Conservation (phyloP, 2,797 vertebrate genomes). For the Otus scops region DNA sequence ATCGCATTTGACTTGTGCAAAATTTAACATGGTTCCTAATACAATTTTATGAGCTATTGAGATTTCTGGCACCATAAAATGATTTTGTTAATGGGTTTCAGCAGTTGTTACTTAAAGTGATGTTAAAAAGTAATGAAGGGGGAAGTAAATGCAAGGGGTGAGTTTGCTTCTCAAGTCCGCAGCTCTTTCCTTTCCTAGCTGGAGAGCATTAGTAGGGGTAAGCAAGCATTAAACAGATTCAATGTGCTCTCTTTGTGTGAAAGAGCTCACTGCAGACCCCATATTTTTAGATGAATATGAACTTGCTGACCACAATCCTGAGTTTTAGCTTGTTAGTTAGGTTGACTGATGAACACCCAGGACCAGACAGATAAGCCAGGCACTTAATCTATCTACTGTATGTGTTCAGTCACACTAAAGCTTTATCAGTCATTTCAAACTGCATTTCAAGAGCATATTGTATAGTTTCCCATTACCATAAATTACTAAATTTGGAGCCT, state of each 20-base stretch:
- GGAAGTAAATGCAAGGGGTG: slow-evolving; percentile 22
- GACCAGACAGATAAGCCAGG: slow-evolving; percentile 37
- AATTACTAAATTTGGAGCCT: slow-evolving; percentile 6
- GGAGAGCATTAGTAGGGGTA: not conserved
- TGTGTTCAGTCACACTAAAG: slow-evolving; percentile 37
- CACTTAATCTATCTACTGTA: slow-evolving; percentile 52
- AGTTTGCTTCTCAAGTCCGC: slow-evolving; percentile 10
- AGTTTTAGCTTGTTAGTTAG: slow-evolving; percentile 32
- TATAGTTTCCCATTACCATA: slow-evolving; percentile 36
- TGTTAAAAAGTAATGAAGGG: slow-evolving; percentile 47
- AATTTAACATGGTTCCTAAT: slow-evolving; percentile 49
- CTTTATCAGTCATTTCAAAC: slow-evolving; percentile 45
- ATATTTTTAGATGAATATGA: slow-evolving; percentile 22
- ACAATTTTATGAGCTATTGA: slow-evolving; percentile 60
- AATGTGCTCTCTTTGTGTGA: slow-evolving; percentile 27
- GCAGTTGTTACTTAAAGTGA: slow-evolving; percentile 53
- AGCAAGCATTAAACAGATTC: slow-evolving; percentile 29
- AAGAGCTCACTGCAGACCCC: not conserved
- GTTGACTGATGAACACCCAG: slow-evolving; percentile 47
- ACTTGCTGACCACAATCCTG: slow-evolving; percentile 38
- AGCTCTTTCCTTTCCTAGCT: not conserved
- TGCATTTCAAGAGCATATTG: slow-evolving; percentile 35
- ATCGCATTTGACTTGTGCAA: slow-evolving; percentile 23
- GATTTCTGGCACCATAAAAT: slow-evolving; percentile 63
- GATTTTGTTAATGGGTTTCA: slow-evolving; percentile 65